Percentiles rank a stretch among this genome's conserved stretches.
phyloP scores from a whole-genome alignment of 2,888 invertebrate genomes.

The Thecophora atra region DNA sequence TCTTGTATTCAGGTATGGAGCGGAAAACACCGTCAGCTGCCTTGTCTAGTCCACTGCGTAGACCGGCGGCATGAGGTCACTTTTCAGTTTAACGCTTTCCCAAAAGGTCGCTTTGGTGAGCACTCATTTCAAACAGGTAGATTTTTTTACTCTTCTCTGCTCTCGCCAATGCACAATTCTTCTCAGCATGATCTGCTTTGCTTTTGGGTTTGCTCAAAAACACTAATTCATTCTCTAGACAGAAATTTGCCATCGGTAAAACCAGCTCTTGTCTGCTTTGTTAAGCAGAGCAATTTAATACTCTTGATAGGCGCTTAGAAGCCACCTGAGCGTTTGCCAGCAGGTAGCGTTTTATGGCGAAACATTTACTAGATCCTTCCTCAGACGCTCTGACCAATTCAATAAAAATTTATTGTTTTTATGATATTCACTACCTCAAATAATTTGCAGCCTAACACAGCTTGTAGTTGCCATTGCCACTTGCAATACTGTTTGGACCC shows the following conservation, averaged over 20 bases:
- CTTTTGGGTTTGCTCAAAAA: no score
- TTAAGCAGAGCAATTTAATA: not conserved
- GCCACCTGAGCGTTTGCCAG: not conserved
- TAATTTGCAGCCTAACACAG: no score
- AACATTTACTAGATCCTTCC: not conserved
- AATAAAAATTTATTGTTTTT: not conserved
- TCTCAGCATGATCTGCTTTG: not conserved
- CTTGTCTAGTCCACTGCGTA: not conserved
- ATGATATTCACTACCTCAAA: no score
- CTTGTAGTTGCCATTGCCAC: no score
- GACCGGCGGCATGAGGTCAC: not conserved
- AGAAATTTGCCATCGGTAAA: not conserved
- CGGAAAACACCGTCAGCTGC: conserved; percentile 24
- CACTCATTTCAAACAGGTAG: conserved; percentile 14
- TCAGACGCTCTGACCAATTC: not conserved
- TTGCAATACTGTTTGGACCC: no score
- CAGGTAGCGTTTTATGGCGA: conserved; percentile 14
- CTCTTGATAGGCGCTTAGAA: not conserved
- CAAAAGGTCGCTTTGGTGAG: conserved; percentile 5
- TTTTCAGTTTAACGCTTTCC: not conserved
- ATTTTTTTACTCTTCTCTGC: not conserved
- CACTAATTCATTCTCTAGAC: not conserved
- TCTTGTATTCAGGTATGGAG: not conserved
- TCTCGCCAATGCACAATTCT: not conserved
- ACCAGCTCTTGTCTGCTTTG: not conserved